A percentile compares a stretch with the other conserved stretches of the same genome.
These are phyloP conservation scores for Hydroisotoma schaefferi DNA, from an alignment of 2,888 invertebrate genomes.

Conservation along the genomic window DNA sequence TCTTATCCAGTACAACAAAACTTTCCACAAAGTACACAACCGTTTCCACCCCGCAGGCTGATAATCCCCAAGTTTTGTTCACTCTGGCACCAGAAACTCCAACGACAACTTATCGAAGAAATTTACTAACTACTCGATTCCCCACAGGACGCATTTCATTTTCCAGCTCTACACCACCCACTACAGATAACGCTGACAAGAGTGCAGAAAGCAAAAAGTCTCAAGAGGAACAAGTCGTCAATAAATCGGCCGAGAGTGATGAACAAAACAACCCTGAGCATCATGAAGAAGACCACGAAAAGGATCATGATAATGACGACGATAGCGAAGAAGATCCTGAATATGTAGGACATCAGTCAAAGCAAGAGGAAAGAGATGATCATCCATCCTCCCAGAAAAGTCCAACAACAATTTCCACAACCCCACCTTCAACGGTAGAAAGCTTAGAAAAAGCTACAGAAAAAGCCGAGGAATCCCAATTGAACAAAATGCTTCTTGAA, in stretches of 20 bases:
- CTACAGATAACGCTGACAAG: not conserved
- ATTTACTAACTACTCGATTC: constrained; percentile 32
- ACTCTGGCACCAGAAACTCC: constrained; percentile 26
- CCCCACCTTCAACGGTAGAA: not conserved
- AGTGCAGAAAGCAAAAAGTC: constrained; percentile 4
- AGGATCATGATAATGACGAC: constrained; percentile 1
- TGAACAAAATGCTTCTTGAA: constrained; percentile 43
- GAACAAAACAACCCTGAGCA: constrained; percentile 10
- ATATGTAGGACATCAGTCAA: not conserved
- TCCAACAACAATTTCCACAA: not conserved
- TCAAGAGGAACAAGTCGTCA: constrained; percentile 8
- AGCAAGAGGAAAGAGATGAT: constrained; percentile 12
- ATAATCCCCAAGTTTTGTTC: constrained; percentile 41
- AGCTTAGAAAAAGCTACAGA: constrained; percentile 18
- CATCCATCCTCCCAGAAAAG: not conserved
- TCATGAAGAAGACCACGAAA: constrained; percentile 13
- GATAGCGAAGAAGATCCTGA: not conserved
- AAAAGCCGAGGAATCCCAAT: constrained; percentile 31
- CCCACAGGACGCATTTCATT: constrained; percentile 32
- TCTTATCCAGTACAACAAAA: too few relatives aligned
- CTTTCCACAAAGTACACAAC: too few relatives aligned
- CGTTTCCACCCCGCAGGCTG: too few relatives aligned
- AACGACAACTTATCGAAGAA: constrained; percentile 18
- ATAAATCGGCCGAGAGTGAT: not conserved
- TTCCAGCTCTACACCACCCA: constrained; percentile 17